A percentile compares a stretch with the other conserved stretches of the same genome.
phyloP scores from a whole-genome alignment of 2,797 vertebrate species.

The Luscinia megarhynchos region DNA sequence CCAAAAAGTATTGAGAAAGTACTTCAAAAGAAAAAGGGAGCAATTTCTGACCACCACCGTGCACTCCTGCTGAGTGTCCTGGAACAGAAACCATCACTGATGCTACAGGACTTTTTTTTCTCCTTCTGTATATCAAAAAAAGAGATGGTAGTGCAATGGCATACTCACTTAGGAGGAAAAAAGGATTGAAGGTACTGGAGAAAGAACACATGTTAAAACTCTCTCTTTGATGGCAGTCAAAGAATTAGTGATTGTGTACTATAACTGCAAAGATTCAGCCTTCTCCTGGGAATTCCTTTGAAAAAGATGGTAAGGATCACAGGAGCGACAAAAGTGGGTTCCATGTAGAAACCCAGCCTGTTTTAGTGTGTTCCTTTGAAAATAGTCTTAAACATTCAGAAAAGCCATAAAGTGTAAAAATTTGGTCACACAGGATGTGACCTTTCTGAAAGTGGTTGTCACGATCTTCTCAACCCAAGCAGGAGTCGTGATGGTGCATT shows the following conservation, averaged over 20 bases:
- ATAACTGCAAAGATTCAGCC: background rate
- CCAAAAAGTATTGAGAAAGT: background rate
- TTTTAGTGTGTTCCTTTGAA: background rate
- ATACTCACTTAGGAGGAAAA: background rate
- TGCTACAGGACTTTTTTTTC: no score
- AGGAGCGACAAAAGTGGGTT: background rate
- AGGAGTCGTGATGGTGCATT: no score
- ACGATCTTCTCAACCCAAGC: no score
- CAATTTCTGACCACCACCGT: background rate
- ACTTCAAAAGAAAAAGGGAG: background rate
- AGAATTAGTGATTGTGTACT: background rate
- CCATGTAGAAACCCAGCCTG: background rate
- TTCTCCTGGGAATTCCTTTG: background rate
- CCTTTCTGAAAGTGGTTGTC: background rate
- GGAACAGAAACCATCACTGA: background rate
- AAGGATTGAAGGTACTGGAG: background rate
- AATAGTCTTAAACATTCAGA: background rate
- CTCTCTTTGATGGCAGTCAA: background rate
- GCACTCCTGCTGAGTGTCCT: background rate
- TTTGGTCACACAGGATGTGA: background rate
- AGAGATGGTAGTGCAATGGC: background rate
- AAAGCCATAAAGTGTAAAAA: background rate
- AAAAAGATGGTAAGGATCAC: background rate
- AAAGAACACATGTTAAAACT: background rate
- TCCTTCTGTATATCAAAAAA: background rate